Percentiles rank a stretch among this genome's conserved stretches.
These are phyloP conservation scores for Drosophila planitibia DNA, from an alignment of 2,888 invertebrate species.

Conservation along the genomic window DNA sequence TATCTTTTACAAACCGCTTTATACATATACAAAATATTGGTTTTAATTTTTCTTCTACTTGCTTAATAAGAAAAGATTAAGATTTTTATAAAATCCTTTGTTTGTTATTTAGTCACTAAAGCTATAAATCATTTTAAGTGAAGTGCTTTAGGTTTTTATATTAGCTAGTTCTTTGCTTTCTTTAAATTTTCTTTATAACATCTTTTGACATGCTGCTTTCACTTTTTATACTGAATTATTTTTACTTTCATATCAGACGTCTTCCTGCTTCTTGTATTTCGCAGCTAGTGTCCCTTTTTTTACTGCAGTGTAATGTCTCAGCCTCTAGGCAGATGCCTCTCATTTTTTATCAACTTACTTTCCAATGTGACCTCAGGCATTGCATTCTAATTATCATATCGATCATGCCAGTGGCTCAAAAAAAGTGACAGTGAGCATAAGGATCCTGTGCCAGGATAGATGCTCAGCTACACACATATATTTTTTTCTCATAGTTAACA, in stretches of 20 bases:
- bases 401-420: constrained; percentile 59
- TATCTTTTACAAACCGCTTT: not conserved
- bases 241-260: not conserved
- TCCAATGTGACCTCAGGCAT: constrained; percentile 50
- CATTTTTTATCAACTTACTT: constrained; percentile 43
- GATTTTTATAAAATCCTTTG: not conserved
- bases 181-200: not conserved
- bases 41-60: not conserved
- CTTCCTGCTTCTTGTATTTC: not conserved
- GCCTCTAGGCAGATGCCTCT: constrained; percentile 47
- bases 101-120: not conserved
- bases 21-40: not conserved
- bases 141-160: not conserved
- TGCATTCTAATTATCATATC: constrained; percentile 80
- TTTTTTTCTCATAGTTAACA: constrained; percentile 78
- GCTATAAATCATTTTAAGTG: not conserved
- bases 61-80: not conserved
- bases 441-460: constrained; percentile 42
- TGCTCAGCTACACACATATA: constrained; percentile 4
- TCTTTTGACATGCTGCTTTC: not conserved
- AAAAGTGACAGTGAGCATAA: constrained; percentile 65
- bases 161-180: not conserved
- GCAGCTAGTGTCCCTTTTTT: not conserved
- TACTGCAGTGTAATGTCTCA: constrained; percentile 22
- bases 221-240: not conserved